Evolutionary conservation across 2,888 invertebrate species (phyloP), one percentile per base, ranked within the genome.

Genomic region (Drosophila monieri): DNA sequence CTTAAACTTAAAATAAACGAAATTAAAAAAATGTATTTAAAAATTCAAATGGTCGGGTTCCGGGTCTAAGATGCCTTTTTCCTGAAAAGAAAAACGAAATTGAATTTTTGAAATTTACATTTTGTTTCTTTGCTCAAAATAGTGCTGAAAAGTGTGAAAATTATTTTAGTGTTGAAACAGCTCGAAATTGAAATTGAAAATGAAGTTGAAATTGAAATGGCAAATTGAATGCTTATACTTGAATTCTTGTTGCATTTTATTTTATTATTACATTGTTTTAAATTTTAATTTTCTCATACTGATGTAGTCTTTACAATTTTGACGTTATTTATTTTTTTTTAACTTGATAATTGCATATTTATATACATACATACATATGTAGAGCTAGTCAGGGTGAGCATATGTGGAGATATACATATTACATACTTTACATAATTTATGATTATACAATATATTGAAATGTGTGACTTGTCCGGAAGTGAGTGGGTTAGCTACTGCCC

Each of bases 331-430:
- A n/a, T 2, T 6, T 15, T 18, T 51, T 35, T 48, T 35, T 44
- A 62, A 66, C 52, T 52, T 35, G 62, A 52, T 66, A 62, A 52
- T 62, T 62, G 72, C 64, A 49, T 49, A 53, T 72, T 64, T 71
- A 71, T 55, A 72, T 69, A 73, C 54, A 73, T 72, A 69, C 73
- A 72, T 69, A 69, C 67, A 69, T 69, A 73, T 54, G 65, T 69
- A 64, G 73, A 62, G 73, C 73, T 66, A 69, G 53, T 71, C 60
- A 61, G 68, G 53, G 43, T 62, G 73, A 72, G 68, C 73, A 54
- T 62, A 72, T 68, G 21, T 62, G 49, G 41, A 62, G 72, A 59
- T 67, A 69, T 69, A 67, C 69, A 67, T 69, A 69, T 68, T 57
- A 69, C 37, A 56, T 66, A 68, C 49, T 25, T 37, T 67, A 67